Evolutionary conservation across 2,113 vertebrate genomes (phyloP), one percentile per base, ranked within the genome.

Genomic region (Stomatorhinus ivindoensis): DNA sequence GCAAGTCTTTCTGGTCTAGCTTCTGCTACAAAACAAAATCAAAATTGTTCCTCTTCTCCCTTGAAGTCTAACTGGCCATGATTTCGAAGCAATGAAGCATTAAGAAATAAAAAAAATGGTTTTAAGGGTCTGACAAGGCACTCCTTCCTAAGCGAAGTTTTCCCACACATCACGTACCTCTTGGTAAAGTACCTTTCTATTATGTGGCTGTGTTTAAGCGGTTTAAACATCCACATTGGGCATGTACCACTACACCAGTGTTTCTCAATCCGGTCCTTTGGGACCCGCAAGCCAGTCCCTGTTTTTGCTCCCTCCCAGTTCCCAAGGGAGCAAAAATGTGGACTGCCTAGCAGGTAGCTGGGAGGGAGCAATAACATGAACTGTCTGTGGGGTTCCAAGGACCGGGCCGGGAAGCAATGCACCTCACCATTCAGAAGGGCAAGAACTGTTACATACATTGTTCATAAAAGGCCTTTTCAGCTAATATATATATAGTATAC

Each of bases 151-250:
- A 17, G 21, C 46, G 27, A 50, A 46, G 53, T 53, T 6, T 1
- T 42, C 31, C n/a, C 58, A 44, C 2, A 61, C 47, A 19, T 73
- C 83, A 24, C 90, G 13, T 86, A 47, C 90, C 42, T 90, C 82
- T 51, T n/a, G 47, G 13, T n/a, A 88, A 73, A 89, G 47, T 89
- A 89, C 53, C 31, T 80, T 90, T 90, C 82, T 69, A 90, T 91
- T 55, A 89, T 19, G 47, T 76, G 82, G 35, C 83, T 76, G 53
- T 55, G 6, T 87, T 7, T 87, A 88, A 91, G 89, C 88, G 87
- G 86, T 92, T 92, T 89, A 82, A 88, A 91, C 46, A 82, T 50
- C 73, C 84, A 48, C 65, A 53, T 42, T 91, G 35, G 69, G 2
- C n/a, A 83, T 88, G 39, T 53, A 87, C 87, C 61, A 13, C n/a